phyloP scores from a whole-genome alignment of 2,113 vertebrate species.

The Grammomys surdaster region DNA sequence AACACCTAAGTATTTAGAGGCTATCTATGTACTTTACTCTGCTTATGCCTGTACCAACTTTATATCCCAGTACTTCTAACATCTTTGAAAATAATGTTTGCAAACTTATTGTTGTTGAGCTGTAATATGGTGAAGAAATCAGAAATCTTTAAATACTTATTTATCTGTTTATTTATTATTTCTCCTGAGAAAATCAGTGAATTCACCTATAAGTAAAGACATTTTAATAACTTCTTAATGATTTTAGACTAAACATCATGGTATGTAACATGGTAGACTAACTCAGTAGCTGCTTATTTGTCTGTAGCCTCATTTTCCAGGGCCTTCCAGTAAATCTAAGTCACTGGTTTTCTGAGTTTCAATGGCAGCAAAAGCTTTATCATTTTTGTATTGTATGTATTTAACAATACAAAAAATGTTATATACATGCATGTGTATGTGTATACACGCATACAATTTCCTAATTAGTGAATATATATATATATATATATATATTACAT shows the following conservation, averaged over 20 bases:
- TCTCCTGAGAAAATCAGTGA: background rate
- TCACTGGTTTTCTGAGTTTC: background rate
- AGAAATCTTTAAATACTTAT: background rate
- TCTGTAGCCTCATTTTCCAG: background rate
- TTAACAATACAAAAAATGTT: background rate
- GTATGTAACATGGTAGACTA: background rate
- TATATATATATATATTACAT: too few relatives aligned
- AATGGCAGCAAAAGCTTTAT: background rate
- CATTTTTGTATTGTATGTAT: background rate
- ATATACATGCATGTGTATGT: too few relatives aligned
- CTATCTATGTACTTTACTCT: rapidly evolving
- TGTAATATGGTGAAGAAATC: background rate
- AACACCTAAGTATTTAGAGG: background rate
- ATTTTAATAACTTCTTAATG: background rate
- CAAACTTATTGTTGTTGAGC: background rate
- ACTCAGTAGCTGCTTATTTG: background rate
- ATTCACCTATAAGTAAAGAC: background rate
- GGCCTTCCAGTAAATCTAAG: background rate
- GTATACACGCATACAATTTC: too few relatives aligned
- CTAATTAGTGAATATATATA: too few relatives aligned
- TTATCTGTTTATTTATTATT: background rate
- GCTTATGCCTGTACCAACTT: background rate
- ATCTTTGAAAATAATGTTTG: background rate
- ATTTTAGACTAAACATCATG: background rate
- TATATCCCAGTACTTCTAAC: background rate